Percentiles rank a stretch among this genome's conserved stretches.
Conservation (phyloP, 2,888 invertebrate genomes). For the Gymnocheta viridis region DNA sequence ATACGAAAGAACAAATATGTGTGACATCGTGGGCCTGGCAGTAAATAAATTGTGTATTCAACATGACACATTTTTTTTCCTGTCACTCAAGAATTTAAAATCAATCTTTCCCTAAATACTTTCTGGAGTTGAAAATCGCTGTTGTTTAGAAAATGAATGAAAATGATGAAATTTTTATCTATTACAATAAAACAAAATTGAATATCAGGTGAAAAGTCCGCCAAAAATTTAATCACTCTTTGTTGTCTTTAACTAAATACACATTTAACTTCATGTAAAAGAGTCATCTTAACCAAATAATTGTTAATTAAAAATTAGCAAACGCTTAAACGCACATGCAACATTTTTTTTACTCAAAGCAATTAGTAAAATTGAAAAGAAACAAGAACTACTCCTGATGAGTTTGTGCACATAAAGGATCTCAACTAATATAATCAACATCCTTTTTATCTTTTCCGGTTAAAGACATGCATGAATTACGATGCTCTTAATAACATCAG, state of each 20-base stretch:
- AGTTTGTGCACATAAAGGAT: constrained; percentile 50
- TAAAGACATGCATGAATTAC: constrained; percentile 64
- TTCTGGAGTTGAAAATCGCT: too few species aligned
- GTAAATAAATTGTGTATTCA: too few species aligned
- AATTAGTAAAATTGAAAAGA: constrained; percentile 23
- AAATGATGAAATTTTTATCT: not conserved
- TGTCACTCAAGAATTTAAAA: too few species aligned
- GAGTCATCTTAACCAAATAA: constrained; percentile 36
- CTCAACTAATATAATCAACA: constrained; percentile 58
- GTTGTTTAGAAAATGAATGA: too few species aligned
- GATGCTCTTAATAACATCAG: constrained; percentile 41
- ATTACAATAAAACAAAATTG: not conserved
- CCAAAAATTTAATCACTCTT: not conserved
- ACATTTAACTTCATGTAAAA: constrained; percentile 12
- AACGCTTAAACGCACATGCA: constrained; percentile 3
- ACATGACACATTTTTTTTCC: too few species aligned
- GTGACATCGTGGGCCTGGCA: too few species aligned
- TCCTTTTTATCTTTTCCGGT: constrained; percentile 66
- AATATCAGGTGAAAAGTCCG: not conserved
- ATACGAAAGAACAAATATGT: too few species aligned
- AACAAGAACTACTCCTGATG: not conserved
- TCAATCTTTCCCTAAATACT: too few species aligned
- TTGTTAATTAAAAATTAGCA: constrained; percentile 33
- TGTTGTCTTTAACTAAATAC: not conserved
- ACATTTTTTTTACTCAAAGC: constrained; percentile 26